Percentiles rank a stretch among this genome's conserved stretches.
These are phyloP conservation scores for Helicolenus hilgendorfi DNA, from an alignment of 2,797 vertebrate genomes.

Conservation along the genomic window DNA sequence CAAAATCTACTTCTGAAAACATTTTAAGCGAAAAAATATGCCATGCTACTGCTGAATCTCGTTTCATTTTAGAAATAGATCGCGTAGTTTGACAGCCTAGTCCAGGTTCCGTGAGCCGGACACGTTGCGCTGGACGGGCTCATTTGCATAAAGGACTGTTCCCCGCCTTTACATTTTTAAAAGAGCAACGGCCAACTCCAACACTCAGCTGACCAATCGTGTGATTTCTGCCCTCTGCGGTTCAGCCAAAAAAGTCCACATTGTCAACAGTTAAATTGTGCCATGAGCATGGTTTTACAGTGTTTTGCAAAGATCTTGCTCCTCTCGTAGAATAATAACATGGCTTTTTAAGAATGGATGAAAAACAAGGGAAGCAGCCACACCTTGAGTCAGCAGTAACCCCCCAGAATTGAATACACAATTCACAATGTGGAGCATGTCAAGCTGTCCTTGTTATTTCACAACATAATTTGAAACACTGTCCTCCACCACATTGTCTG, in stretches of 20 bases:
- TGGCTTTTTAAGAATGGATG: background rate
- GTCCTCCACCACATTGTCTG: conserved; percentile 24
- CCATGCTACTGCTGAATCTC: too few relatives aligned
- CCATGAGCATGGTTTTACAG: background rate
- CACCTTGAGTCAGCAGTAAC: background rate
- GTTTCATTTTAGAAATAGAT: too few relatives aligned
- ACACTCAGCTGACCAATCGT: too few relatives aligned
- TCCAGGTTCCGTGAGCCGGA: too few relatives aligned
- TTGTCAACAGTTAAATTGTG: conserved; percentile 11
- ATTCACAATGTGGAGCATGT: conserved; percentile 29
- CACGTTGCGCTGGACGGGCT: too few relatives aligned
- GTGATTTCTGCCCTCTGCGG: too few relatives aligned
- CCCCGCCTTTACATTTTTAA: too few relatives aligned
- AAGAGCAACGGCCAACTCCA: too few relatives aligned
- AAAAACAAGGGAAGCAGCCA: background rate
- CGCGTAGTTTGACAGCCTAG: too few relatives aligned
- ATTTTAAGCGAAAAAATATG: too few relatives aligned
- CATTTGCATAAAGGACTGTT: too few relatives aligned
- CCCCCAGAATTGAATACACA: conserved; percentile 19
- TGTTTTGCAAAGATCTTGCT: background rate
- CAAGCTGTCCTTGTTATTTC: conserved; percentile 25
- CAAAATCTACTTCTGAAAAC: too few relatives aligned
- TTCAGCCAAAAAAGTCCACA: background rate
- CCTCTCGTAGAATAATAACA: background rate
- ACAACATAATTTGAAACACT: conserved; percentile 35